Conservation (phyloP, 2,888 invertebrate species). For the Orthosia cruda region DNA sequence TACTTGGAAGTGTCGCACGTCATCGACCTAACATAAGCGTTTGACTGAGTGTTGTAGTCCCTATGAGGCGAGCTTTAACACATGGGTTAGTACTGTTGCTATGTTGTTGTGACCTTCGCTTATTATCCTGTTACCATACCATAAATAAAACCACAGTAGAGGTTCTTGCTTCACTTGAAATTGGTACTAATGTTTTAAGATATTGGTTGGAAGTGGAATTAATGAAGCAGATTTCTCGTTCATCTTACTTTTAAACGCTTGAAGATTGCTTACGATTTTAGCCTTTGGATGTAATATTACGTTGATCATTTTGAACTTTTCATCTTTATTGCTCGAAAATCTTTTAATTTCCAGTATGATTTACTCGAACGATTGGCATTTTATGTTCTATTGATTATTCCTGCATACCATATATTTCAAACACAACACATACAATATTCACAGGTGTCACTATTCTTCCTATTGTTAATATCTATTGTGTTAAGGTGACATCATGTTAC, state of each 20-base stretch:
- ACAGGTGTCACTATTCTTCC: conserved; percentile 63
- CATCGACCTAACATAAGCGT: conserved; percentile 51
- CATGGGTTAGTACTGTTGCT: conserved; percentile 18
- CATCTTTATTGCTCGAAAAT: background rate
- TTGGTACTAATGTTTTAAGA: background rate
- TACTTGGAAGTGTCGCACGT: conserved; percentile 50
- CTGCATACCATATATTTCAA: conserved; percentile 27
- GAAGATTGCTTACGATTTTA: background rate
- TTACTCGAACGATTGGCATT: background rate
- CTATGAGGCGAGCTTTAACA: conserved; percentile 18
- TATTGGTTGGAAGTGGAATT: background rate
- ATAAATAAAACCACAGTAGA: background rate
- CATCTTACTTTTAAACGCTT: background rate
- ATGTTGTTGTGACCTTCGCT: conserved; percentile 4
- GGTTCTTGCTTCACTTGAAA: background rate
- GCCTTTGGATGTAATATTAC: background rate
- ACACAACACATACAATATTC: conserved; percentile 37
- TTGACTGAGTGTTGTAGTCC: conserved; percentile 17
- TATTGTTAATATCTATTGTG: conserved; percentile 66
- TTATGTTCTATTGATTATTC: conserved; percentile 11
- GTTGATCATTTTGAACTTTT: background rate
- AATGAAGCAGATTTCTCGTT: background rate
- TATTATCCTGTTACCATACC: conserved; percentile 9
- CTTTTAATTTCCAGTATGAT: background rate
- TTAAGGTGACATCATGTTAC: conserved; percentile 65